Conservation (phyloP, 2,113 vertebrate species). For the Bubalus kerabau region DNA sequence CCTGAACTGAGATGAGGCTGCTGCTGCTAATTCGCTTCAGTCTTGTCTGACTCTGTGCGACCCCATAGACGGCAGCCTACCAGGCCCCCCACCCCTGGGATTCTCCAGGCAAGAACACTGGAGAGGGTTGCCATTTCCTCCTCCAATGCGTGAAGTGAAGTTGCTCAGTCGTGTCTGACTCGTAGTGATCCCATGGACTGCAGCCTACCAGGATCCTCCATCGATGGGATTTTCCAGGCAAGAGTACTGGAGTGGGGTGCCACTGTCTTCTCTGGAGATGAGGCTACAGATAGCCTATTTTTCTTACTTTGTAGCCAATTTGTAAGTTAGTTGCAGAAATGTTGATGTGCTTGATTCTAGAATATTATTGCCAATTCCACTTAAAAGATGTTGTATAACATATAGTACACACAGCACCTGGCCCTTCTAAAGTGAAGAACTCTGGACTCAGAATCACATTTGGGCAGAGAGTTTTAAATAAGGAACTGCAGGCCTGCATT, state of each 20-base stretch:
- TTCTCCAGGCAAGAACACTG: too few species aligned
- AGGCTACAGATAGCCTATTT: neutral
- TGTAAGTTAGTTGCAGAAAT: neutral
- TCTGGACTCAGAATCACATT: neutral
- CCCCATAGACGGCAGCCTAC: too few species aligned
- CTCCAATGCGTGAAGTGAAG: too few species aligned
- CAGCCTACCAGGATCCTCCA: too few species aligned
- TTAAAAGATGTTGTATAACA: rapidly evolving
- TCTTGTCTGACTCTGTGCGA: too few species aligned
- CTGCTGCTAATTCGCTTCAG: too few species aligned
- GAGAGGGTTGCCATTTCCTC: too few species aligned
- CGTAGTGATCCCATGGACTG: too few species aligned
- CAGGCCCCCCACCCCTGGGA: too few species aligned
- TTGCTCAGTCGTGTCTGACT: too few species aligned
- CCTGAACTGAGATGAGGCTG: neutral
- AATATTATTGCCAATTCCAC: neutral
- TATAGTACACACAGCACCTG: rapidly evolving
- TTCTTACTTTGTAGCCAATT: neutral
- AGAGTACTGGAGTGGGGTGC: too few species aligned
- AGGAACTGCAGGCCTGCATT: neutral
- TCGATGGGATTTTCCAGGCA: too few species aligned
- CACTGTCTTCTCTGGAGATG: neutral
- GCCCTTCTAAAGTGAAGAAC: neutral
- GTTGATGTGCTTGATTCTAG: neutral
- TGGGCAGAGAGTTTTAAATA: neutral